phyloP scores from a whole-genome alignment of 2,797 vertebrate species.

The Syngnathus acus region DNA sequence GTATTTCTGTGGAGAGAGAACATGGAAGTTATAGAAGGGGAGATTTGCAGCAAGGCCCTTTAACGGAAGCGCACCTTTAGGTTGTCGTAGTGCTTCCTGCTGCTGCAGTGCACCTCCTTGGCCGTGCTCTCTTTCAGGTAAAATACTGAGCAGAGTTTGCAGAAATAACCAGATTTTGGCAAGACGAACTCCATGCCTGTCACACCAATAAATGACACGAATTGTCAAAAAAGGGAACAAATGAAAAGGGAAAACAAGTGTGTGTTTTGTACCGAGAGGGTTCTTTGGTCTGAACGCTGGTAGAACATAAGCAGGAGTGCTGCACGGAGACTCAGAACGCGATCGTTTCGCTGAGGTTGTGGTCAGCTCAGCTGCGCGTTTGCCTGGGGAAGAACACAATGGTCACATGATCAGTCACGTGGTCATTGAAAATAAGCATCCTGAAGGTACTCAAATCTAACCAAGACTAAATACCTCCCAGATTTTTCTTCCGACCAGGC shows the following conservation, averaged over 20 bases:
- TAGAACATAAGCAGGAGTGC: conserved; percentile 9
- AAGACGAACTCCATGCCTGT: conserved; percentile 50
- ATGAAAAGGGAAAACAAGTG: neutral
- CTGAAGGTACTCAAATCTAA: neutral
- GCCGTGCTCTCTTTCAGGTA: conserved; percentile 69
- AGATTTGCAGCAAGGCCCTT: neutral
- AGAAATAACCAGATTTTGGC: conserved; percentile 52
- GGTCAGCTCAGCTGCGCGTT: conserved; percentile 13
- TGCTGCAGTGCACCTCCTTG: conserved; percentile 77
- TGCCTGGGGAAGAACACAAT: conserved; percentile 19
- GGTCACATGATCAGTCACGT: neutral
- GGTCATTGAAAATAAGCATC: neutral
- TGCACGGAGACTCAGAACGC: conserved; percentile 29
- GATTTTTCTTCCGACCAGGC: neutral
- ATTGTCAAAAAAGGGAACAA: neutral
- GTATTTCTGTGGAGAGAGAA: conserved; percentile 33
- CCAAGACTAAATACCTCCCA: neutral
- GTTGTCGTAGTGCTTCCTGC: conserved; percentile 72
- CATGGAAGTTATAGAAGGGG: neutral
- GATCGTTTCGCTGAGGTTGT: conserved; percentile 28
- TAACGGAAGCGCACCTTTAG: conserved; percentile 67
- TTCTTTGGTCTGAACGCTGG: conserved; percentile 37
- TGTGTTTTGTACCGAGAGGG: conserved; percentile 38
- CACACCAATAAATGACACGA: neutral
- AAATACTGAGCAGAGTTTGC: conserved; percentile 80